Percentiles rank a stretch among this genome's conserved stretches.
Evolutionary conservation across 1,140 invertebrate species (phyloP).

Genomic region (Polypedilum vanderplanki): DNA sequence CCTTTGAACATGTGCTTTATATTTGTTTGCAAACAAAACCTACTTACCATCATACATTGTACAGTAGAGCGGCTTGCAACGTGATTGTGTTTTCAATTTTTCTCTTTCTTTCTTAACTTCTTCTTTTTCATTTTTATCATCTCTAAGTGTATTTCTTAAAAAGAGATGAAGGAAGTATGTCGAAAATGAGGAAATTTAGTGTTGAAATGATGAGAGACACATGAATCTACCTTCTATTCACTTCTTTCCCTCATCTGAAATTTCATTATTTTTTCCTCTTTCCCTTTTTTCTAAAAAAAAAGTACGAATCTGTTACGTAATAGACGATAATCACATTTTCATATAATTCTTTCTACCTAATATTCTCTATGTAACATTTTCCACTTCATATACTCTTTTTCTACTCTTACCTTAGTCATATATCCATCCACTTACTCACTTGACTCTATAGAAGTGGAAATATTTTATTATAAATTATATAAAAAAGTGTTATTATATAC

Average conservation of each 20-base stretch:
- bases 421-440: background rate
- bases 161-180: slow-evolving; percentile 5
- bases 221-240: background rate
- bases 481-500: background rate
- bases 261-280: background rate
- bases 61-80: background rate
- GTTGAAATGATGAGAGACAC: slow-evolving; percentile 2
- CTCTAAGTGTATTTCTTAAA: background rate
- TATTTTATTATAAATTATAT: too few species aligned
- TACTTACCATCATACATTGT: background rate
- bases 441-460: background rate
- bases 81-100: slow-evolving; percentile 20
- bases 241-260: background rate
- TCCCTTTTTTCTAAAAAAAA: background rate
- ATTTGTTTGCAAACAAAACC: slow-evolving; percentile 15
- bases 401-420: background rate
- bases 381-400: slow-evolving; percentile 22
- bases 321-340: slow-evolving; percentile 26
- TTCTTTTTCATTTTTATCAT: background rate
- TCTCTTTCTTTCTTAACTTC: background rate
- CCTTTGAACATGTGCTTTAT: background rate
- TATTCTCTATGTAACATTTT: background rate
- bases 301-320: background rate
- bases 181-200: slow-evolving; percentile 6
- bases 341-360: background rate